Evolutionary conservation across 1,140 invertebrate genomes (phyloP).

Genomic region (Oedothorax gibbosus): DNA sequence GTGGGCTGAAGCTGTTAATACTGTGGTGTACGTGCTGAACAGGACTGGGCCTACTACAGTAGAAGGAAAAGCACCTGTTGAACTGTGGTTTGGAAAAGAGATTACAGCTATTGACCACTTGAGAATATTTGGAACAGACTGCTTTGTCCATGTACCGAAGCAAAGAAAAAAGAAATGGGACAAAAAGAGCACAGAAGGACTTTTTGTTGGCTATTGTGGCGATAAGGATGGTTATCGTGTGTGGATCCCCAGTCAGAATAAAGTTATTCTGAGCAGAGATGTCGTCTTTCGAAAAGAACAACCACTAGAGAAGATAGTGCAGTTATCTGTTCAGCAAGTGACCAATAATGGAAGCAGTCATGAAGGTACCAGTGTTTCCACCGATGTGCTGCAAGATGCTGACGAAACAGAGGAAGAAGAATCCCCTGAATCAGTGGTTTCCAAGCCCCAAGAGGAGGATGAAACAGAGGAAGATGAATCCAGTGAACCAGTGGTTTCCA

Average conservation of each 20-base stretch:
- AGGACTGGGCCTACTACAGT: background rate
- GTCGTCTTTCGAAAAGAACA: background rate
- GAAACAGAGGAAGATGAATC: background rate
- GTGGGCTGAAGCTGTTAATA: constrained; percentile 2
- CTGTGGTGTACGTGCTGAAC: background rate
- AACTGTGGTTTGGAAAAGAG: constrained; percentile 1
- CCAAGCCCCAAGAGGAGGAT: background rate
- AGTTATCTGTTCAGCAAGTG: no score
- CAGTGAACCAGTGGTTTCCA: background rate
- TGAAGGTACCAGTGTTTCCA: background rate
- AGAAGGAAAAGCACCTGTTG: background rate
- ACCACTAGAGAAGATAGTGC: background rate
- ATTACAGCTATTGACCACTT: background rate
- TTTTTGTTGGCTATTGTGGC: background rate
- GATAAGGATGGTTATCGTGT: background rate
- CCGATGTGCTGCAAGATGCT: background rate
- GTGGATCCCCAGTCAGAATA: background rate
- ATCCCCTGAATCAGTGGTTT: background rate
- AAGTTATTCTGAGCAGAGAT: background rate
- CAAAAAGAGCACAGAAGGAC: background rate
- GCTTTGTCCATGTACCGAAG: background rate
- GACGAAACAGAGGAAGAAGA: background rate
- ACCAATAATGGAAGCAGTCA: no score
- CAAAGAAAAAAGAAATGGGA: background rate
- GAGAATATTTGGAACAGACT: background rate